Percentiles rank a stretch among this genome's conserved stretches.
Conservation (phyloP, 2,797 vertebrate genomes). For the Morus bassanus region DNA sequence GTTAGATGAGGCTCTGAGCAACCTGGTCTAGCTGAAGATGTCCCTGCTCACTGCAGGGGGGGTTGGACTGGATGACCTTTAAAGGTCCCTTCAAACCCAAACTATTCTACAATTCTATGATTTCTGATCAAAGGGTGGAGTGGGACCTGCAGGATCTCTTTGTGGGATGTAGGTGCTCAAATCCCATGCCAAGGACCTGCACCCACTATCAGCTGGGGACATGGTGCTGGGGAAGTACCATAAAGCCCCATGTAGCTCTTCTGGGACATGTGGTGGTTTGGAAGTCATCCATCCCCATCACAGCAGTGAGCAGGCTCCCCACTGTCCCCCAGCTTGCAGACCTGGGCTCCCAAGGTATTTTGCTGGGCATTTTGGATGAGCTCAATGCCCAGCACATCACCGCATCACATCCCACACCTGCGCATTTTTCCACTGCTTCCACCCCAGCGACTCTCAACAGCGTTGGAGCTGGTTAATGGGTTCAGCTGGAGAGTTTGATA, state of each 20-base stretch:
- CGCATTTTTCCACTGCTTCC: neutral
- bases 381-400: neutral
- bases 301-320: neutral
- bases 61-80: neutral
- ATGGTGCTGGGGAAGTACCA: neutral
- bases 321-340: neutral
- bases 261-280: accelerated
- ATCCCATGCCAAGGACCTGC: neutral
- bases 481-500: neutral
- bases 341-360: accelerated
- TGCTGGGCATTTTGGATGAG: neutral
- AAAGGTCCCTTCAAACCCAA: neutral
- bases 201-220: neutral
- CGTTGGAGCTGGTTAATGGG: neutral
- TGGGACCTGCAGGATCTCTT: neutral
- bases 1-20: neutral
- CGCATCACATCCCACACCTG: neutral
- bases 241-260: neutral
- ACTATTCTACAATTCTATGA: neutral
- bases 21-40: neutral
- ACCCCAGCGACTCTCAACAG: neutral
- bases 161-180: neutral
- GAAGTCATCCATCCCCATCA: neutral
- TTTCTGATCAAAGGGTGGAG: neutral
- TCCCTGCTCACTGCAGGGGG: neutral